Conservation (phyloP, 2,888 invertebrate species). For the Syrista parreyssii region DNA sequence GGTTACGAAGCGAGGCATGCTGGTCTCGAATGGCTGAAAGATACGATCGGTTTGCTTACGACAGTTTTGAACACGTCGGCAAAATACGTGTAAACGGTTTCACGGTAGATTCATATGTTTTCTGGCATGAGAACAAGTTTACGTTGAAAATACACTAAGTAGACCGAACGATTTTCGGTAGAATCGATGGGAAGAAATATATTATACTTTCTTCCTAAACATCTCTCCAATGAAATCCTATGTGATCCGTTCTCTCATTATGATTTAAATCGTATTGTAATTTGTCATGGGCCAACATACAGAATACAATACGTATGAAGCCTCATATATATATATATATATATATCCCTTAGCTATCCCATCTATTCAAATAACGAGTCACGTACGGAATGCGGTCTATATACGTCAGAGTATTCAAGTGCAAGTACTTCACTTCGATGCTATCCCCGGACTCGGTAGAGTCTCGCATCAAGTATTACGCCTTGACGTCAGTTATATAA, state of each 20-base stretch:
- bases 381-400: neutral
- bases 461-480: neutral
- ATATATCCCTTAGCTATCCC: neutral
- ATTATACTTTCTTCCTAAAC: neutral
- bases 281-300: neutral
- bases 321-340: constrained; percentile 4
- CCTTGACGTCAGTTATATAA: neutral
- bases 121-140: neutral
- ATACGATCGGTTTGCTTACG: neutral
- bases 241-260: neutral
- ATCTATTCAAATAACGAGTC: neutral
- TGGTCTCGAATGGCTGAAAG: neutral
- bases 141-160: neutral
- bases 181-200: neutral
- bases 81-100: neutral
- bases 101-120: neutral
- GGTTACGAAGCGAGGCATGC: neutral
- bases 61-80: neutral
- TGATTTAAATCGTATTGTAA: neutral
- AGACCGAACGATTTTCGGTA: neutral
- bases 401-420: neutral
- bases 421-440: neutral
- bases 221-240: neutral
- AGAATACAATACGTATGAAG: constrained; percentile 26
- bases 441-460: neutral